Evolutionary conservation across 1,140 invertebrate species (phyloP).

Genomic region (Diprion similis): DNA sequence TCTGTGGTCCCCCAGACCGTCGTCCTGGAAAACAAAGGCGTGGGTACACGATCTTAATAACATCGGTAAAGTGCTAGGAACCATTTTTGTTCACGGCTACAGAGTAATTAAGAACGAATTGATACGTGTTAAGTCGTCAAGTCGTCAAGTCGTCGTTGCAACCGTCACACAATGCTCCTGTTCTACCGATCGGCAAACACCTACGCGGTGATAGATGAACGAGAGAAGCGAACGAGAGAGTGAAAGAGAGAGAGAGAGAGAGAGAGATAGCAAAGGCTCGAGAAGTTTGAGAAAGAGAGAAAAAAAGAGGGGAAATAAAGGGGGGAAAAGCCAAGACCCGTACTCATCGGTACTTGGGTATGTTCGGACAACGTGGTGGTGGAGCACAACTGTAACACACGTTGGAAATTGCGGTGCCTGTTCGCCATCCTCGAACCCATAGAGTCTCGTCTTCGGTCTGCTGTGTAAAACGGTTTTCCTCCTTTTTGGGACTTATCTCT

Average conservation of each 20-base stretch:
- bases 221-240: background rate
- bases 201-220: background rate
- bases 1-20: too few species aligned
- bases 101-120: too few species aligned
- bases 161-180: too few species aligned
- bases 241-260: background rate
- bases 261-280: background rate
- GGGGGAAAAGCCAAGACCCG: background rate
- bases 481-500: background rate
- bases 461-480: background rate
- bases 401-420: background rate
- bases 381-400: background rate
- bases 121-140: too few species aligned
- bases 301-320: background rate
- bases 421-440: background rate
- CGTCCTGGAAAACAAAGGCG: too few species aligned
- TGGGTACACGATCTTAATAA: too few species aligned
- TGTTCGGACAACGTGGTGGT: background rate
- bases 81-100: too few species aligned
- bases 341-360: background rate
- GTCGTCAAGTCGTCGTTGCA: too few species aligned
- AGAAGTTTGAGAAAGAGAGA: background rate
- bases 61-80: too few species aligned
- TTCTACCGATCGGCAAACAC: background rate
- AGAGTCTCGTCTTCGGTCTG: background rate